These are phyloP conservation scores for Thymelicus lineola DNA, from an alignment of 2,888 invertebrate genomes.

Conservation along the genomic window DNA sequence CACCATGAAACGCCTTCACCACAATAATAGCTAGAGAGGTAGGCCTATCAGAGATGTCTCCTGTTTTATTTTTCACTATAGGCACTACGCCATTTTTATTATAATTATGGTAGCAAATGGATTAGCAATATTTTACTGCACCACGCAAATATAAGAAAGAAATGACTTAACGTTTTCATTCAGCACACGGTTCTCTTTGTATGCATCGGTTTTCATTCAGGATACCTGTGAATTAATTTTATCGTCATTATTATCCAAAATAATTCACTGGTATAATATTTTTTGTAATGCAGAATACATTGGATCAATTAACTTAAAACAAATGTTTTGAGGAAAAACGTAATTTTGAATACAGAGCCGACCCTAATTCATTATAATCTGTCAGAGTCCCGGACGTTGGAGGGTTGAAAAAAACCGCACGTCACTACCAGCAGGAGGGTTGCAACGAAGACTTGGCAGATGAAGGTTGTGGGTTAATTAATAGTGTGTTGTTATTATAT, in stretches of 20 bases:
- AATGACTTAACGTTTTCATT: slow-evolving; percentile 5
- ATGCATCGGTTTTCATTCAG: neutral
- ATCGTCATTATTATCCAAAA: neutral
- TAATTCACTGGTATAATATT: slow-evolving; percentile 1
- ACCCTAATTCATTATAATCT: slow-evolving; percentile 37
- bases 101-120: too few relatives aligned
- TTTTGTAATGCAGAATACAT: neutral
- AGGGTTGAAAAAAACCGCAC: slow-evolving; percentile 53
- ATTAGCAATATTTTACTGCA: too few relatives aligned
- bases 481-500: slow-evolving; percentile 21
- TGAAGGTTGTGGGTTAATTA: slow-evolving; percentile 35
- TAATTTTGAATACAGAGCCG: slow-evolving; percentile 32
- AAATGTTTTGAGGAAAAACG: slow-evolving; percentile 23
- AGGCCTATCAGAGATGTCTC: too few relatives aligned
- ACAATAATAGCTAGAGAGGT: too few relatives aligned
- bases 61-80: too few relatives aligned
- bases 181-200: neutral
- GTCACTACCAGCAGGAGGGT: slow-evolving; percentile 58
- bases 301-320: slow-evolving; percentile 17
- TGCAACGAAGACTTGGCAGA: slow-evolving; percentile 29
- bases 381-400: slow-evolving; percentile 42
- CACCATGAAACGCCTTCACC: too few relatives aligned
- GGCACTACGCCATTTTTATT: too few relatives aligned
- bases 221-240: neutral
- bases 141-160: neutral